phyloP scores from a whole-genome alignment of 64 coral and sea anemone species.

The Orbicella faveolata region DNA sequence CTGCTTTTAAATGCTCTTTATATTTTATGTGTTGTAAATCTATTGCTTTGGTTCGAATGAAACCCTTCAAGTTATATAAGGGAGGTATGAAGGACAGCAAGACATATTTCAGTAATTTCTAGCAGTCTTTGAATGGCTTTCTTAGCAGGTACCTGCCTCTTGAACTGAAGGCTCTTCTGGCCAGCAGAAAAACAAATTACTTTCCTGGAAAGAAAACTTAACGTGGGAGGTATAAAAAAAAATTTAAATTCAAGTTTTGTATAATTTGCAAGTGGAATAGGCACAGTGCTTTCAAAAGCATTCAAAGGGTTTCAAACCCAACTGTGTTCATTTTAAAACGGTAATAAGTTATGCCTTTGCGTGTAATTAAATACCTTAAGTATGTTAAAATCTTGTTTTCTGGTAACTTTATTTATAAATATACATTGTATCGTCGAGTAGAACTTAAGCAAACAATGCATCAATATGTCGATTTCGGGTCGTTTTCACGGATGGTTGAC shows the following conservation, averaged over 20 bases:
- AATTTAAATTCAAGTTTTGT: not conserved
- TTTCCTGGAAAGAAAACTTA: too few relatives aligned
- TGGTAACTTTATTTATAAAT: too few relatives aligned
- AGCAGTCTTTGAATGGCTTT: not conserved
- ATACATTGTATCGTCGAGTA: not conserved
- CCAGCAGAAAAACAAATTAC: not conserved
- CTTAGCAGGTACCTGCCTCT: not conserved
- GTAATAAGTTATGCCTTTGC: too few relatives aligned
- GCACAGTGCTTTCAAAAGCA: not conserved
- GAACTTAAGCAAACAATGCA: not conserved
- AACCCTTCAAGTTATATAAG: too few relatives aligned
- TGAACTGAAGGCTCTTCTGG: not conserved
- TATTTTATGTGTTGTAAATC: not conserved
- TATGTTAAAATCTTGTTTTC: too few relatives aligned
- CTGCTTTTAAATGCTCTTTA: not conserved
- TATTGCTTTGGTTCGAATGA: not conserved
- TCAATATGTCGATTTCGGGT: not conserved
- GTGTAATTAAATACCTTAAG: too few relatives aligned
- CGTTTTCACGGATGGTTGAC: not conserved
- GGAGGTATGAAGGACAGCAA: too few relatives aligned
- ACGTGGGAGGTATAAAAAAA: not conserved
- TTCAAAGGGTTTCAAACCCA: not conserved
- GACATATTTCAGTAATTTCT: not conserved
- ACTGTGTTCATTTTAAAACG: too few relatives aligned
- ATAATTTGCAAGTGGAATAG: not conserved